Evolutionary conservation across 1,140 invertebrate species (phyloP).

Genomic region (Coboldia fuscipes): DNA sequence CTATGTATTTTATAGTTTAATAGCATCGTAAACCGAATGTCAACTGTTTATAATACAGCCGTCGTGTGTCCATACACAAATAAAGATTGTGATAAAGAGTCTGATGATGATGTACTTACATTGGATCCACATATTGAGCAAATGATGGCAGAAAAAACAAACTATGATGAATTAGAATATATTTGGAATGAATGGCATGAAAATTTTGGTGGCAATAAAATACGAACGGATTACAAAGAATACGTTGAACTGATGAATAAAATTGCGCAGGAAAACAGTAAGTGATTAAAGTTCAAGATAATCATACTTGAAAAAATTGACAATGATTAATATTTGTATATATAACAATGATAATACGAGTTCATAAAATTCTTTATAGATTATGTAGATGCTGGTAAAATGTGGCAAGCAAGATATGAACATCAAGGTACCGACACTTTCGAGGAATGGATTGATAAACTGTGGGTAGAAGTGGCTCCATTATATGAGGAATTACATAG

Average conservation of each 20-base stretch:
- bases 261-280: slow-evolving; percentile 56
- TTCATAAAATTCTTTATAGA: background rate
- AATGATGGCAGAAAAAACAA: slow-evolving; percentile 35
- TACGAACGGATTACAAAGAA: slow-evolving; percentile 40
- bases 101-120: slow-evolving; percentile 48
- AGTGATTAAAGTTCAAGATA: slow-evolving; percentile 17
- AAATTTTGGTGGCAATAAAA: slow-evolving; percentile 42
- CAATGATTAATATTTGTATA: background rate
- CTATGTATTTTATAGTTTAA: too few species aligned
- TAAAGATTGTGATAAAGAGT: background rate
- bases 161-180: slow-evolving; percentile 42
- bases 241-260: slow-evolving; percentile 58
- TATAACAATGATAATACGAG: too few species aligned
- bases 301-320: background rate
- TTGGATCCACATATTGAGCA: slow-evolving; percentile 60
- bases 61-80: background rate
- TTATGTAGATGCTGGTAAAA: slow-evolving; percentile 13
- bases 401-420: slow-evolving; percentile 34
- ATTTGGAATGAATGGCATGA: slow-evolving; percentile 59
- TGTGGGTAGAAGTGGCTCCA: slow-evolving; percentile 29
- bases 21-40: background rate
- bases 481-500: slow-evolving; percentile 39
- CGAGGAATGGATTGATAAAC: slow-evolving; percentile 20
- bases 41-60: background rate
- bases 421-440: slow-evolving; percentile 23